phyloP scores from a whole-genome alignment of 2,888 invertebrate species.

The Fissipunctia ypsillon region DNA sequence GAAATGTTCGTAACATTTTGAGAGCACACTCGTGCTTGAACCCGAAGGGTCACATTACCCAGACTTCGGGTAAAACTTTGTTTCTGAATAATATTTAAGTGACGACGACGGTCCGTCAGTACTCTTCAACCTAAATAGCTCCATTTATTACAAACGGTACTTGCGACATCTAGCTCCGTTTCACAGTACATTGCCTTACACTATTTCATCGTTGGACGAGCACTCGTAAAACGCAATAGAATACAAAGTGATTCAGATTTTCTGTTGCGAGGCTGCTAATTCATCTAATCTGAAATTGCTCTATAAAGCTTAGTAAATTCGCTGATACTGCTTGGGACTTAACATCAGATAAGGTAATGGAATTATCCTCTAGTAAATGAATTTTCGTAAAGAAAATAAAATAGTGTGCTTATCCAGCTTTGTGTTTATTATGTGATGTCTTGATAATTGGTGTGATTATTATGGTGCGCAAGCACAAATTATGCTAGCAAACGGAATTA shows the following conservation, averaged over 20 bases:
- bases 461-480: background rate
- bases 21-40: slow-evolving; percentile 2
- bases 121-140: slow-evolving; percentile 11
- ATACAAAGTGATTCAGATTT: slow-evolving; percentile 40
- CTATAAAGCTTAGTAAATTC: slow-evolving; percentile 24
- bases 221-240: slow-evolving; percentile 50
- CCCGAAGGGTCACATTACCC: slow-evolving; percentile 8
- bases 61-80: slow-evolving; percentile 25
- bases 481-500: background rate
- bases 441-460: background rate
- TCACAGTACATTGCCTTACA: slow-evolving; percentile 43
- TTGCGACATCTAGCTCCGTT: slow-evolving; percentile 26
- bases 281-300: slow-evolving; percentile 38
- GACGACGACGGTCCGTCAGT: slow-evolving; percentile 8
- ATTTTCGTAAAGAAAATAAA: slow-evolving; percentile 26
- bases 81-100: slow-evolving; percentile 29
- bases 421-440: slow-evolving; percentile 12
- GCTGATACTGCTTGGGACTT: slow-evolving; percentile 26
- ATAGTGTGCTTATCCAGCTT: slow-evolving; percentile 16
- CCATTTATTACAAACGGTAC: slow-evolving; percentile 35
- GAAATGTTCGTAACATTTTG: background rate
- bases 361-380: slow-evolving; percentile 32
- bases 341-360: slow-evolving; percentile 44
- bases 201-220: slow-evolving; percentile 33
- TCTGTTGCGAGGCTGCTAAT: slow-evolving; percentile 29